phyloP scores from a whole-genome alignment of 2,113 vertebrate genomes.

The Tetrao urogallus region DNA sequence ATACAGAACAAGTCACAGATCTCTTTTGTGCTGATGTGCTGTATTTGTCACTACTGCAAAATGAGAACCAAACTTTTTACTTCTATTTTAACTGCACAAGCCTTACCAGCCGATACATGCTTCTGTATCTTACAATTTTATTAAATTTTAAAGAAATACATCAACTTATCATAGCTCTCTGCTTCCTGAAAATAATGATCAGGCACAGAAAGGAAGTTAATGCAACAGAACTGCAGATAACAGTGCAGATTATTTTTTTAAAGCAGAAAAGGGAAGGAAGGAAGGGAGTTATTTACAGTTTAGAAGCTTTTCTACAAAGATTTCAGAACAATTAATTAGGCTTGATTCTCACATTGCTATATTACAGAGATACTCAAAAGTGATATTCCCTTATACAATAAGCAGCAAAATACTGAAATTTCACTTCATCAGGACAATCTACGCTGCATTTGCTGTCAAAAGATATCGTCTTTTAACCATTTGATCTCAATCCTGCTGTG shows the following conservation, averaged over 20 bases:
- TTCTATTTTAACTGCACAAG: neutral
- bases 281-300: neutral
- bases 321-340: neutral
- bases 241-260: neutral
- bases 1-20: neutral
- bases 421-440: neutral
- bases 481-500: neutral
- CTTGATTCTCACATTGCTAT: neutral
- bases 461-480: neutral
- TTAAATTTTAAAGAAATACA: neutral
- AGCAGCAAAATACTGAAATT: neutral
- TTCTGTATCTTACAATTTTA: neutral
- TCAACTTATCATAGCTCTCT: fast-evolving
- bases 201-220: neutral
- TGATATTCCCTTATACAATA: neutral
- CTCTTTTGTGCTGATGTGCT: fast-evolving
- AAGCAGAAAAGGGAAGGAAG: neutral
- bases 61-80: neutral
- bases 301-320: neutral
- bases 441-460: neutral
- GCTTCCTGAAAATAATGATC: neutral
- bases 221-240: neutral
- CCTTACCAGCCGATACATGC: neutral
- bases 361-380: neutral
- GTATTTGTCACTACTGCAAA: neutral